A percentile compares a stretch with the other conserved stretches of the same genome.
Conservation (phyloP, 2,888 invertebrate genomes). For the Homarus gammarus region DNA sequence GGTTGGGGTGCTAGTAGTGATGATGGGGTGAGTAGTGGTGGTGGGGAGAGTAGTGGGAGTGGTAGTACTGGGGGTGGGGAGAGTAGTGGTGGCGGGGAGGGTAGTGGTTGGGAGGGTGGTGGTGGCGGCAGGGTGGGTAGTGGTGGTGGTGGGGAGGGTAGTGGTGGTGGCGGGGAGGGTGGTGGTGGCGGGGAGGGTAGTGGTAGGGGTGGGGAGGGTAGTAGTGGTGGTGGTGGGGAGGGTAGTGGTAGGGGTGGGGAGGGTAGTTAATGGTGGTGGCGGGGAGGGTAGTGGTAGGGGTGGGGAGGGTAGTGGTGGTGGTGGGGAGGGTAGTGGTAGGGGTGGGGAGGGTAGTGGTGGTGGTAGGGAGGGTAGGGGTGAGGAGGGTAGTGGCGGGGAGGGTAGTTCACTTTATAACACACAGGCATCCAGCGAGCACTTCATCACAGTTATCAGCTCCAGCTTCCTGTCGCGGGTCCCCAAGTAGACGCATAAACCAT, state of each 20-base stretch:
- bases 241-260: not conserved
- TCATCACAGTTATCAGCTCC: slow-evolving; percentile 44
- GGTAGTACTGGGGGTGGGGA: too few species aligned
- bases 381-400: not conserved
- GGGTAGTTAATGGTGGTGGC: not conserved
- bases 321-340: not conserved
- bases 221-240: too few species aligned
- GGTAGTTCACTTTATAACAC: slow-evolving; percentile 15
- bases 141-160: too few species aligned
- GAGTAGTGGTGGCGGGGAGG: too few species aligned
- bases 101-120: too few species aligned
- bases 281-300: not conserved
- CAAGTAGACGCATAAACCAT: slow-evolving; percentile 50
- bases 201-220: too few species aligned
- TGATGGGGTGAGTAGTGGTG: slow-evolving; percentile 10
- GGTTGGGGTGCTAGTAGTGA: not conserved
- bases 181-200: too few species aligned
- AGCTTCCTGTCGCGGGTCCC: slow-evolving; percentile 26
- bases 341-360: not conserved
- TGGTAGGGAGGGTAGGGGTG: not conserved
- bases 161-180: too few species aligned
- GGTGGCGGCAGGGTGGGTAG: too few species aligned
- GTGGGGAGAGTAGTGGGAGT: not conserved
- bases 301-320: not conserved
- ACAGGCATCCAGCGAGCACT: slow-evolving; percentile 24